Conservation (phyloP, 2,797 vertebrate species). For the Microctenopoma steveboyesi region DNA sequence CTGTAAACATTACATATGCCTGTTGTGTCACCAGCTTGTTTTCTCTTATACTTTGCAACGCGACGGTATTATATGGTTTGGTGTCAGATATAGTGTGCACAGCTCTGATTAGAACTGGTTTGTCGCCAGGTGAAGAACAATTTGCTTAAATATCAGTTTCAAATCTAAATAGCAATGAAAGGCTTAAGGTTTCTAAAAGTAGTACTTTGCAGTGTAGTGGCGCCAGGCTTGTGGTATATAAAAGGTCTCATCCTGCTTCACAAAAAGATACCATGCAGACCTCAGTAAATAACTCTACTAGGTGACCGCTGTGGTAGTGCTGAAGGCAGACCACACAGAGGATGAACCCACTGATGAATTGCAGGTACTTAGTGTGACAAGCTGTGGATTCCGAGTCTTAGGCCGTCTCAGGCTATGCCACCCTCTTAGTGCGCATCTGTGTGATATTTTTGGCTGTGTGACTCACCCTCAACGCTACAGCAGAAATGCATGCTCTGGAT, state of each 20-base stretch:
- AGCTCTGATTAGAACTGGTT: neutral
- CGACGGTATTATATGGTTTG: neutral
- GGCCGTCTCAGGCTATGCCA: slow-evolving; percentile 48
- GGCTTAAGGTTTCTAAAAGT: slow-evolving; percentile 36
- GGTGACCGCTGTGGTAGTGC: slow-evolving; percentile 20
- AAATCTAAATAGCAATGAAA: slow-evolving; percentile 27
- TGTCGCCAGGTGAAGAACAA: neutral
- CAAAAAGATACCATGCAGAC: slow-evolving; percentile 23
- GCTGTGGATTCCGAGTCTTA: slow-evolving; percentile 45
- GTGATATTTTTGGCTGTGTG: slow-evolving; percentile 65
- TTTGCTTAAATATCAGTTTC: slow-evolving; percentile 19
- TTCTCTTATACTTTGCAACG: neutral
- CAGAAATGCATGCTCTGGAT: slow-evolving; percentile 32
- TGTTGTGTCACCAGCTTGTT: too few species aligned
- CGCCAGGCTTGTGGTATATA: slow-evolving; percentile 20
- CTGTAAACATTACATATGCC: too few species aligned
- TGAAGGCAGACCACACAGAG: slow-evolving; percentile 65
- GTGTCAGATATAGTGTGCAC: neutral
- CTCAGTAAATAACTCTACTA: slow-evolving; percentile 32
- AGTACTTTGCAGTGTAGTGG: slow-evolving; percentile 5
- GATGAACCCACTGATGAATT: slow-evolving; percentile 50
- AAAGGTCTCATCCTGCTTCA: slow-evolving; percentile 18
- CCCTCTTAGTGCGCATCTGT: slow-evolving; percentile 50
- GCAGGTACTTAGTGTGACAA: slow-evolving; percentile 51
- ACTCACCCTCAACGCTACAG: slow-evolving; percentile 55